phyloP scores from a whole-genome alignment of 2,797 vertebrate species.

The Anolis apletophallus region DNA sequence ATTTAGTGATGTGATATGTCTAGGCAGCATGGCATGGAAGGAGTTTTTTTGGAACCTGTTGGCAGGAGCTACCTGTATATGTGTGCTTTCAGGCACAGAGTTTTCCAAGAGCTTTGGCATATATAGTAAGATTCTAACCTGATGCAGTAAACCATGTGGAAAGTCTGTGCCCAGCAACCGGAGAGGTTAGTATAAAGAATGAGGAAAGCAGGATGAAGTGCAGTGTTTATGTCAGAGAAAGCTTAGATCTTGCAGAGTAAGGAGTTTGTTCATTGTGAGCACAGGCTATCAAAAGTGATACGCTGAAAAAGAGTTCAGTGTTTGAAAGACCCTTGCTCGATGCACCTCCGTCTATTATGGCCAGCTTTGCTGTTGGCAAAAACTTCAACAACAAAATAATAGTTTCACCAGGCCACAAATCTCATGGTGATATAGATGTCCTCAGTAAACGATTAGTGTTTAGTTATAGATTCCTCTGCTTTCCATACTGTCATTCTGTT shows the following conservation, averaged over 20 bases:
- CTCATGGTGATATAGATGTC: neutral
- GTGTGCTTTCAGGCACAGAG: conserved; percentile 33
- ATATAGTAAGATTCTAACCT: conserved; percentile 67
- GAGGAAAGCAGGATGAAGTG: conserved; percentile 7
- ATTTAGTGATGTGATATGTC: neutral
- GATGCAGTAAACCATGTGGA: conserved; percentile 65
- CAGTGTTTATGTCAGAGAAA: neutral
- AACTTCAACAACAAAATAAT: neutral
- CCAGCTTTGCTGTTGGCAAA: neutral
- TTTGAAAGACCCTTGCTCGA: neutral
- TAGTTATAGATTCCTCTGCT: neutral
- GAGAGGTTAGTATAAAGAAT: conserved; percentile 63
- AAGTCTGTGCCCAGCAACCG: conserved; percentile 64
- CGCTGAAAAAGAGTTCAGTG: neutral
- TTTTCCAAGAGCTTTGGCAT: conserved; percentile 65
- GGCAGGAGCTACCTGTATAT: neutral
- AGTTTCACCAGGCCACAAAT: neutral
- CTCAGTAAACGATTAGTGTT: neutral
- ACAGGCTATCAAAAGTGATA: neutral
- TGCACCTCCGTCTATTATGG: neutral
- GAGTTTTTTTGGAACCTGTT: neutral
- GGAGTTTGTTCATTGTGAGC: accelerated
- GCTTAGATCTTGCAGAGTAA: conserved; percentile 15
- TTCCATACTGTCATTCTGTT: neutral
- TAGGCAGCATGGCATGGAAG: neutral